Percentiles rank a stretch among this genome's conserved stretches.
Evolutionary conservation across 2,888 invertebrate species (phyloP).

Genomic region (Phengaris arion): DNA sequence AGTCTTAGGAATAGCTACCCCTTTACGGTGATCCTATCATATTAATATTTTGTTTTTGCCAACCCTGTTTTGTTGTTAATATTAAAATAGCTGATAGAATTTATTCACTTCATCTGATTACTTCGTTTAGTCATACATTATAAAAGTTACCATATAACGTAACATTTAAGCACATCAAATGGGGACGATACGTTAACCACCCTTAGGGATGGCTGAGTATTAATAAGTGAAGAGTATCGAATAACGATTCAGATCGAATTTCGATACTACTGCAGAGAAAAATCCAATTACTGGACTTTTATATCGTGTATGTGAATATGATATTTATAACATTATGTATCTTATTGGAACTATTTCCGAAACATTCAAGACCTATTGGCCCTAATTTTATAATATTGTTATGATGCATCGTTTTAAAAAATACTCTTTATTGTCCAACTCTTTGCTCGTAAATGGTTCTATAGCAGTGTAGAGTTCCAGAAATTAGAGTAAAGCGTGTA

Average conservation of each 20-base stretch:
- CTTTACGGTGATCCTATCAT: slow-evolving; percentile 40
- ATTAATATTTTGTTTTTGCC: slow-evolving; percentile 30
- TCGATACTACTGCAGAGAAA: slow-evolving; percentile 44
- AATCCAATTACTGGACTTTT: slow-evolving; percentile 49
- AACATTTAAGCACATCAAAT: slow-evolving; percentile 46
- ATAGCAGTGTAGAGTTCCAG: slow-evolving; percentile 3
- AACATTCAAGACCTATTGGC: background rate
- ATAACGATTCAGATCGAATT: slow-evolving; percentile 53
- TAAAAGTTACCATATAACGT: slow-evolving; percentile 68
- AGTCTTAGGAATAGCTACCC: slow-evolving; percentile 66
- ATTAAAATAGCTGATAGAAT: slow-evolving; percentile 25
- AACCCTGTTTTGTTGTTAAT: slow-evolving; percentile 24
- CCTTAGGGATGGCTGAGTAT: slow-evolving; percentile 51
- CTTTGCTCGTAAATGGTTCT: slow-evolving; percentile 20
- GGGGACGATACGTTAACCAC: slow-evolving; percentile 44
- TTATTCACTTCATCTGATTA: slow-evolving; percentile 29
- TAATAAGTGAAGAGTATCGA: slow-evolving; percentile 50
- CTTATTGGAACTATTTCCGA: slow-evolving; percentile 30
- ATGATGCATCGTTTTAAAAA: background rate
- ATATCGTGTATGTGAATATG: slow-evolving; percentile 31
- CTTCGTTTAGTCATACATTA: slow-evolving; percentile 24
- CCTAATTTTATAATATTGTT: background rate
- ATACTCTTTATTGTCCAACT: background rate
- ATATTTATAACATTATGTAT: slow-evolving; percentile 23
- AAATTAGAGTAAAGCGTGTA: background rate